Percentiles rank a stretch among this genome's conserved stretches.
phyloP scores from a whole-genome alignment of 2,113 vertebrate species.

The Spea bombifrons region DNA sequence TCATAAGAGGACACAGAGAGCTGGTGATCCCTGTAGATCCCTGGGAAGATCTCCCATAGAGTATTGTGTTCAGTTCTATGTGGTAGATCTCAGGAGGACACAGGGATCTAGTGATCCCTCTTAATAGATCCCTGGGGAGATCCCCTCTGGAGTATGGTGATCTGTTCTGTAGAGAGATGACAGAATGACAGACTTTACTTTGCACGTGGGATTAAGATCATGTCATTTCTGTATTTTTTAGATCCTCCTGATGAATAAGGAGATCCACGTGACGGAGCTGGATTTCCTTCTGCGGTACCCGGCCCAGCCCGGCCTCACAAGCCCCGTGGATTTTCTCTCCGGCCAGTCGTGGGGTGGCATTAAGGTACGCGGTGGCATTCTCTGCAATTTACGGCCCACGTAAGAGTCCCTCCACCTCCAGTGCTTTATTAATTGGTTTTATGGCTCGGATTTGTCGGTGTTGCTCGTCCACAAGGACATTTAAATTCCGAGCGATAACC shows the following conservation, averaged over 20 bases:
- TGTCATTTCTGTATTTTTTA: conserved; percentile 53
- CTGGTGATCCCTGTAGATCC: no score
- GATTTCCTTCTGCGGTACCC: conserved; percentile 92
- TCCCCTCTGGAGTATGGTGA: neutral
- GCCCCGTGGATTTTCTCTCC: conserved; percentile 90
- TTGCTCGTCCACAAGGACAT: conserved; percentile 3
- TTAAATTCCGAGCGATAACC: neutral
- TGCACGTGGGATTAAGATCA: no score
- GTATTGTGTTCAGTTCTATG: no score
- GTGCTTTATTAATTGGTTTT: no score
- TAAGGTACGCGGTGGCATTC: conserved; percentile 71
- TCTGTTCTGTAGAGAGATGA: neutral
- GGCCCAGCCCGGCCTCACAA: conserved; percentile 67
- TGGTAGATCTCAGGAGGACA: no score
- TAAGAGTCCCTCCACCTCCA: no score
- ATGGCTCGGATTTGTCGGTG: neutral
- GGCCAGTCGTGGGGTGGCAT: conserved; percentile 87
- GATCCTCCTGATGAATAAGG: conserved; percentile 86
- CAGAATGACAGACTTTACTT: neutral
- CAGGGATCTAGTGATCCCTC: no score
- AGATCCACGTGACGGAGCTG: conserved; percentile 75
- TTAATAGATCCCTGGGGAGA: neutral
- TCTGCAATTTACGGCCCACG: neutral
- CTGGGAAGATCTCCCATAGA: no score
- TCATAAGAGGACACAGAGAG: no score